Evolutionary conservation across 2,888 invertebrate species (phyloP), one percentile per base, ranked within the genome.

Genomic region (Ptilodon capucinus): DNA sequence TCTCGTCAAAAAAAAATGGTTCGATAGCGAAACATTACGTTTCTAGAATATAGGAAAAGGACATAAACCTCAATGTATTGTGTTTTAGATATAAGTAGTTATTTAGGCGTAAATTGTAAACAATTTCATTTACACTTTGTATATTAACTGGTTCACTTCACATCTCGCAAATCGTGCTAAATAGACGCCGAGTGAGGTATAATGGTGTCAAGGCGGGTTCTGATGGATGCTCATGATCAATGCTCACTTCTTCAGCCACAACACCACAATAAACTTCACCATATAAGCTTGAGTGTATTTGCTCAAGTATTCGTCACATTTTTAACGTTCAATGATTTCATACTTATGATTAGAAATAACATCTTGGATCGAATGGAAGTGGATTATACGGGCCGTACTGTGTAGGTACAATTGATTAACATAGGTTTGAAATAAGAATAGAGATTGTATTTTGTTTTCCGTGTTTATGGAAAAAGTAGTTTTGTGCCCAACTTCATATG

Each of bases 131-230:
- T n/a, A 28, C 28, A 28, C 28, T 28, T 28, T 11, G 28, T 28
- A 2, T 28, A 23, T 23, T 23, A 32, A 42, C 39, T 59, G 44
- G 54, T 44, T 8, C 53, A 57, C 32, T 48, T 51, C 38, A 48
- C 54, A 46, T 34, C 42, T 32, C 51, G 57, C 62, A 60, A 79
- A 81, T 80, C 66, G 68, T 65, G 66, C 60, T 69, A 75, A 78
- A 70, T 21, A 18, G 58, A 52, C 52, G 64, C 67, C 71, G 71
- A 76, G 50, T 63, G 53, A 57, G 59, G 64, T 70, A 71, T 74
- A 79, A 76, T 60, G 68, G 69, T 74, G 82, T 63, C 80, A 78
- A 82, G 84, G n/a, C n/a, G n/a, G n/a, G 83, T 56, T 58, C 41
- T 35, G 44, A 46, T 34, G 46, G 18, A 44, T 43, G 16, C 11